phyloP scores from a whole-genome alignment of 2,797 vertebrate genomes.

The Borostomias antarcticus region DNA sequence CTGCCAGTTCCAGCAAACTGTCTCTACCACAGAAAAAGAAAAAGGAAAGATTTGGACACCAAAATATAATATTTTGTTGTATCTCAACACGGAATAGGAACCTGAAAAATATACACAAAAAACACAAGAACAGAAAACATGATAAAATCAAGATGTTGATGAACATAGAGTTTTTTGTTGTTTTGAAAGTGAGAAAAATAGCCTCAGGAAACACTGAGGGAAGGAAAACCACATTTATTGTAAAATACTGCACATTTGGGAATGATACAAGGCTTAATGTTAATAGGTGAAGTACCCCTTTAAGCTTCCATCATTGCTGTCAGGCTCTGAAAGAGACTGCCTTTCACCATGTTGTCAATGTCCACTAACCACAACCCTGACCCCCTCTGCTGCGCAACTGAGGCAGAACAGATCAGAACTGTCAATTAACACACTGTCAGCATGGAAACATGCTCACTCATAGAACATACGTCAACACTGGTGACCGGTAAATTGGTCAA shows the following conservation, averaged over 20 bases:
- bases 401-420: neutral
- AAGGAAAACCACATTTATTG: too few species aligned
- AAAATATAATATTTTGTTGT: too few species aligned
- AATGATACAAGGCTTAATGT: too few species aligned
- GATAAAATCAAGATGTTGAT: neutral
- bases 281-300: too few species aligned
- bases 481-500: neutral
- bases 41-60: too few species aligned
- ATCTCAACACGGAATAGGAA: neutral
- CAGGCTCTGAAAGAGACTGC: neutral
- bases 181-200: too few species aligned
- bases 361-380: constrained; percentile 1
- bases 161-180: neutral
- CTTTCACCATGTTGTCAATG: neutral
- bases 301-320: neutral
- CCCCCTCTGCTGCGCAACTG: neutral
- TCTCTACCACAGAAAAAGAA: neutral
- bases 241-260: too few species aligned
- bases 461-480: neutral
- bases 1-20: neutral
- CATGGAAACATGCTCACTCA: constrained; percentile 1
- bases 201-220: too few species aligned
- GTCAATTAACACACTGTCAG: constrained; percentile 1
- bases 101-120: neutral
- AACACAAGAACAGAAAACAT: neutral